Evolutionary conservation across 2,797 vertebrate species (phyloP), one percentile per base, ranked within the genome.

Genomic region (Enteromius afrohamiltoni): DNA sequence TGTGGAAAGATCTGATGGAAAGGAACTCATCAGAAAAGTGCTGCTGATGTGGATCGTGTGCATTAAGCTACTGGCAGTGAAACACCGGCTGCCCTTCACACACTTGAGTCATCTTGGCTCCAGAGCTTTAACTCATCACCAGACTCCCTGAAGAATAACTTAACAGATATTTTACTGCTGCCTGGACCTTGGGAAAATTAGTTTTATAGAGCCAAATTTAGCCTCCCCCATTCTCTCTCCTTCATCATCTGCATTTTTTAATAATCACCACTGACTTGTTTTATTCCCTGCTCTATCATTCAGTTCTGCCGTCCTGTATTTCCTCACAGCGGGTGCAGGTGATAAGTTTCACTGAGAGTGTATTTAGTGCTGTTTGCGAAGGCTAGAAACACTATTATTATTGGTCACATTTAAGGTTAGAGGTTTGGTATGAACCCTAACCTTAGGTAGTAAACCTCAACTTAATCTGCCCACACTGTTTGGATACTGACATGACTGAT

Each of bases 71-170:
- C n/a, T 85, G 85, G 78, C 83, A 86, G 11, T 47, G 55, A 55
- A 53, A 37, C n/a, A 14, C 14, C 11, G 53, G 60, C 83, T 80
- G 79, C 45, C 88, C 90, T 90, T 90, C 89, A 70, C 90, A 42
- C 89, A 79, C 2, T 82, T 70, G 82, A 80, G 23, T 88, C 88
- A 89, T 90, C 88, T 89, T 86, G 89, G 86, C 87, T 79, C 80
- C 84, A 89, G 89, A 89, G 90, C 89, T 80, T 91, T 88, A 87
- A 86, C 92, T 92, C 91, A 92, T 89, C 90, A 86, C 84, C 87
- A 76, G 88, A 83, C 90, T 89, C 91, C 77, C 51, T 77, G 49
- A 68, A 68, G 58, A 85, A 79, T 47, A 65, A 23, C 58, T 70
- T 70, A 17, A 80, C 77, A 79, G 80, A 19, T 80, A 78, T 77